Evolutionary conservation across 1,140 invertebrate genomes (phyloP), one percentile per base, ranked within the genome.

Genomic region (Pomacea maculata): DNA sequence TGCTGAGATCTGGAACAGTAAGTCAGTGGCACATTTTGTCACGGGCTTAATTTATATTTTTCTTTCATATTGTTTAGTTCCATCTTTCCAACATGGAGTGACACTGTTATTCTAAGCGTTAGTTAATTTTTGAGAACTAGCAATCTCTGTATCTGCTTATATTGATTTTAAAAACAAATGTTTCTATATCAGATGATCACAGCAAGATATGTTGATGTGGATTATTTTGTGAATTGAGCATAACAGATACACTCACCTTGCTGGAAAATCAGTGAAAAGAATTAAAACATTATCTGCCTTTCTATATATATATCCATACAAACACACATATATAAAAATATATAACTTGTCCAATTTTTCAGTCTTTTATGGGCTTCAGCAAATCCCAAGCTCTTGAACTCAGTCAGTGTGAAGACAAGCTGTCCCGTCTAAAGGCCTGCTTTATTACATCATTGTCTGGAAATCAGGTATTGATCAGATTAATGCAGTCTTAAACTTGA

Each of bases 401-500:
- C 84, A 94, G 91, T 82, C 91, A 92, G 17, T 93, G 94, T 85
- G 93, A 93, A n/a, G 94, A 95, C 86, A 93, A 91, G 61, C 90
- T 93, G 9, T 92, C 93, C 57, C 94, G 95, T 87, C 90, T 97
- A 54, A 95, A 96, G 88, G 94, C 95, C 11, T 96, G 96, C 0
- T 97, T 97, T 92, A 92, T 96, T 25, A 94, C 94, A 89, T 93
- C 94, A 86, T 91, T 95, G 82, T 90, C 92, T 83, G 92, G 92
- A 76, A 92, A 94, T 81, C 83, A 91, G 84, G 86, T 90, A 84
- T 80, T 10, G 15, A 61, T 72, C 34, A 75, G 29, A 67, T 29
- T 78, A 54, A 9, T 29, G 19, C 21, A 55, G 7, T 52, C 52
- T 75, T 45, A 70, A 25, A 21, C 34, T 15, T 25, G 25, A 12